Evolutionary conservation across 1,140 invertebrate genomes (phyloP), one percentile per base, ranked within the genome.

Genomic region (Panonychus citri): DNA sequence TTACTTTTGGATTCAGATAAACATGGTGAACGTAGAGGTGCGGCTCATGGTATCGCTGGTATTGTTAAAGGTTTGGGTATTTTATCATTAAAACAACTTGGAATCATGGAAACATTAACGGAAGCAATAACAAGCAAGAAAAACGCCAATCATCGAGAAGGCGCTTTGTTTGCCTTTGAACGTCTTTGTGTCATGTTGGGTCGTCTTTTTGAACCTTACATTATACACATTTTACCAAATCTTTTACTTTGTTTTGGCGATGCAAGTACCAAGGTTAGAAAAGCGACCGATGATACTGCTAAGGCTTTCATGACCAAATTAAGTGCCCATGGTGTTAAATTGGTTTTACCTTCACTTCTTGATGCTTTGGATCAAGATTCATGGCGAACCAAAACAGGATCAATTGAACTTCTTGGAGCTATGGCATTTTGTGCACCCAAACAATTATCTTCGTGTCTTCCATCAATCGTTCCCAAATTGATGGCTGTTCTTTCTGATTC

Each of bases 351-450:
- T 0, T 85, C 89, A 63, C 75, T 98, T 52, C 71, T 98, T 39
- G 81, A 82, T 61, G 93, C 89, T 50, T 72, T 98, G 40, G 85
- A 97, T 67, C 87, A 96, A 69, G 93, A 98, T 73, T 91, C 89
- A 1, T 99, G 95, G 95, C 74, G 95, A 66, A 98, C 94, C 1
- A 98, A 99, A 73, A 86, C 87, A 42, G 88, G 85, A 25, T 94
- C 90, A 0, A 88, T 97, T 39, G 91, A 98, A 68, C 73, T 99
- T 50, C 73, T 99, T 0, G 94, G 93, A 40, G 85, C 88, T 27
- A 93, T 94, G 89, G 90, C 91, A 10, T 94, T 85, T 69, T 98
- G 94, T 74, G 93, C 94, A 8, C 94, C 94, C 0, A 95, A 95
- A 69, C 94, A 98, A 69, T 71, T 99, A 43, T 96, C 90, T 27